Evolutionary conservation across 2,113 vertebrate genomes (phyloP), one percentile per base, ranked within the genome.

Genomic region (Macquaria ambigua): DNA sequence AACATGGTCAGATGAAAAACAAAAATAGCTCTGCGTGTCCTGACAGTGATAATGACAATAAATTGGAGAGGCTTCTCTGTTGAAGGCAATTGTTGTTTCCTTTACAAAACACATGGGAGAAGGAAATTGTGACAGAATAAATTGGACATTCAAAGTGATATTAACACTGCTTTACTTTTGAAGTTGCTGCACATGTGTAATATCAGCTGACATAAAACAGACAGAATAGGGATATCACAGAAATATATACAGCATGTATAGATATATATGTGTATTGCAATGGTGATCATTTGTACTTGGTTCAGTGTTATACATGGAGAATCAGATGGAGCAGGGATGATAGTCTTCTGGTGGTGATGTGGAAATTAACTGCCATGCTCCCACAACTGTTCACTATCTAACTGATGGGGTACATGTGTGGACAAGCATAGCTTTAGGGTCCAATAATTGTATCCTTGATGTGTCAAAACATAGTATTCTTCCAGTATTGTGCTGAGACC

Each of bases 391-490:
- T 93, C 91, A 87, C 87, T 91, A 86, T 95, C 95, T 94, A 93
- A 94, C 93, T 94, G 96, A 96, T 95, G 93, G 96, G 84, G 77
- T 96, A 96, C 97, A 95, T 97, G 98, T 98, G 97, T 96, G 95
- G 98, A 96, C 98, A 99, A 96, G 98, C 94, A 96, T 85, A 94
- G 96, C 96, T 96, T 92, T 92, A 96, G 96, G 96, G 95, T 96
- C 96, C 96, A 93, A 93, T 97, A 97, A 98, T 97, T 97, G 96
- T 97, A 95, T 98, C 96, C 96, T 96, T 95, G 96, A 98, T 96
- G 97, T 98, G 97, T 98, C 97, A 97, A 96, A 97, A 96, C 95
- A 94, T 7, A 25, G 84, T 84, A 56, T 89, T 85, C 87, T 69
- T 89, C 75, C 77, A 61, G 74, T 41, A 50, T 31, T 63, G 87